phyloP scores from a whole-genome alignment of 2,797 vertebrate genomes.

The Enteromius fasciolatus region DNA sequence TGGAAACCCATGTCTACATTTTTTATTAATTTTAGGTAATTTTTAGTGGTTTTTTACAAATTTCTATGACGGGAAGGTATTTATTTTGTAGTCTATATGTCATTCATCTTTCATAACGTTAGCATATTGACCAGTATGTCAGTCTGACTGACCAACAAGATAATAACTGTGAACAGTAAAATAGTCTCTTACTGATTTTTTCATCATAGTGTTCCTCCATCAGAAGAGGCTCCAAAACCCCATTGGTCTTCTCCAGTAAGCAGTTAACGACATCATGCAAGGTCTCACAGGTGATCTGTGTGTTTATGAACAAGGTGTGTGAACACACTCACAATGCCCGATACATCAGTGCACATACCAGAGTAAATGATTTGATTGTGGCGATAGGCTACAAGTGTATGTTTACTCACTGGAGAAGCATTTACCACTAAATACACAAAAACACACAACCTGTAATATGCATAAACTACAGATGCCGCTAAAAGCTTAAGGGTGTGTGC shows the following conservation, averaged over 20 bases:
- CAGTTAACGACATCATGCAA: conserved; percentile 75
- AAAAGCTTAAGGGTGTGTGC: too few relatives aligned
- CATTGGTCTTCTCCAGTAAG: conserved; percentile 72
- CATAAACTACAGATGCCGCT: not conserved
- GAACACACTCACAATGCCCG: not conserved
- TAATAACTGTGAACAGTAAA: not conserved
- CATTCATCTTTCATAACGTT: not conserved
- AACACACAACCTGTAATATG: not conserved
- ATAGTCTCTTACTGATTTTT: conserved; percentile 76
- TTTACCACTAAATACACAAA: not conserved
- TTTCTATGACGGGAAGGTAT: not conserved
- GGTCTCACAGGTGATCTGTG: conserved; percentile 75
- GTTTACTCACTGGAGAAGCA: not conserved
- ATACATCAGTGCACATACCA: not conserved
- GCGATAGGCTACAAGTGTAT: not conserved
- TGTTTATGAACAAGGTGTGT: conserved; percentile 1
- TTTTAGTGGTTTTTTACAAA: too few relatives aligned
- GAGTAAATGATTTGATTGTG: not conserved
- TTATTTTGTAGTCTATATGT: not conserved
- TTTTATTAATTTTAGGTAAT: not conserved
- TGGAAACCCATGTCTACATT: not conserved
- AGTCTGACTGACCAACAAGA: not conserved
- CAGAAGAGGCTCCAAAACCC: conserved; percentile 73
- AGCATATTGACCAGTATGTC: not conserved
- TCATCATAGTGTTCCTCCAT: conserved; percentile 75